These are phyloP conservation scores for Girardinus metallicus DNA, from an alignment of 2,797 vertebrate genomes.

Conservation along the genomic window DNA sequence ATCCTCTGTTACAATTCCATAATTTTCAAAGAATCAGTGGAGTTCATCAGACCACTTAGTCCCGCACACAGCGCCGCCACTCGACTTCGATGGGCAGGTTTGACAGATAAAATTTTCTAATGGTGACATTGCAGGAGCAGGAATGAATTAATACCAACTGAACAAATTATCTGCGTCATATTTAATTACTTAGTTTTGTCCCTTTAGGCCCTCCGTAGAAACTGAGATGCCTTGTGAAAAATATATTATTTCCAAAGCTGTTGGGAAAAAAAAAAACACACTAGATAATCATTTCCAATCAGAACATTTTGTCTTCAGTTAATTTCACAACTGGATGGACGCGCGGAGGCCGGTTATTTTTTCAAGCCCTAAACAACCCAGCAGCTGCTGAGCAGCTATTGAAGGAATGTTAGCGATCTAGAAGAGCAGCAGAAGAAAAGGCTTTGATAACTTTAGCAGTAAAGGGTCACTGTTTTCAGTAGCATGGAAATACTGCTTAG, in stretches of 20 bases:
- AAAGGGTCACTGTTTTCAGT: background rate
- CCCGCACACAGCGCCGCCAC: too few species aligned
- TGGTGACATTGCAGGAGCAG: too few species aligned
- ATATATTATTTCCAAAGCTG: background rate
- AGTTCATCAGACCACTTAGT: too few species aligned
- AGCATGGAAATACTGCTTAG: background rate
- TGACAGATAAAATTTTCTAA: too few species aligned
- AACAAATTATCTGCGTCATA: background rate
- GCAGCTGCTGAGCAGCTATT: background rate
- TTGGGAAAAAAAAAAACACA: background rate
- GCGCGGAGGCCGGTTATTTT: background rate
- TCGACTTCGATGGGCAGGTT: too few species aligned
- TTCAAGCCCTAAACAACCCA: background rate
- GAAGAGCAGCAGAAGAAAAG: background rate
- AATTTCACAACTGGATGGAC: background rate
- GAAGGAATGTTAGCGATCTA: background rate
- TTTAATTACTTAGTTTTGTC: background rate
- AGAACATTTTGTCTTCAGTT: conserved; percentile 2
- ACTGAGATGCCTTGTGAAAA: background rate
- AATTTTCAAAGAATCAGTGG: too few species aligned
- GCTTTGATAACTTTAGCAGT: background rate
- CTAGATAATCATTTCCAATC: background rate
- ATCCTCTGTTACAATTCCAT: too few species aligned
- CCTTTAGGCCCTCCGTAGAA: background rate
- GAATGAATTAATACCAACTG: background rate